Conservation (phyloP, 2,113 vertebrate genomes). For the Anser brachyrhynchus region DNA sequence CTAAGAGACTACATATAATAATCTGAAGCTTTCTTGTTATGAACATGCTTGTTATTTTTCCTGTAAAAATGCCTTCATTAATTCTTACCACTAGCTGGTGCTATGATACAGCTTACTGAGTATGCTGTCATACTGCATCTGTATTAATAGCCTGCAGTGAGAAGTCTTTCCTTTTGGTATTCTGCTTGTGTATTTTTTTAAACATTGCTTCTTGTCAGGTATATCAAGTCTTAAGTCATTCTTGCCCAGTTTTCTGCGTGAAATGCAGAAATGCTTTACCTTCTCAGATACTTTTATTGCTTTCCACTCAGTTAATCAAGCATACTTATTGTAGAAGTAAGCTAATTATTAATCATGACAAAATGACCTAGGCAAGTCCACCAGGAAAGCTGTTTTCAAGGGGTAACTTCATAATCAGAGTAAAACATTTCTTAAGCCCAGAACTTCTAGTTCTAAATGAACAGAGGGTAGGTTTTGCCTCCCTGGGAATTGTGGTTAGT, state of each 20-base stretch:
- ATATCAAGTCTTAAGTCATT: not conserved
- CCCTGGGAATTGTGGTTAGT: not conserved
- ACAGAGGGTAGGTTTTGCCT: not conserved
- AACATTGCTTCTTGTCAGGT: not conserved
- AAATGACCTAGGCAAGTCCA: not conserved
- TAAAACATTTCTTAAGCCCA: constrained; percentile 1
- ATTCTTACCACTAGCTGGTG: constrained; percentile 76
- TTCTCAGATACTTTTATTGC: not conserved
- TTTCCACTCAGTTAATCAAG: not conserved
- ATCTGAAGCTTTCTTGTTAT: not conserved
- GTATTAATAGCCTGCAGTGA: not conserved
- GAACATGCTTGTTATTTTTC: not conserved
- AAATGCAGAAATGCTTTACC: not conserved
- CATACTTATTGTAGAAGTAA: not conserved
- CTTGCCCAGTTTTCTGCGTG: not conserved
- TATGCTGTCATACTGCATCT: not conserved
- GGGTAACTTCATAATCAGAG: not conserved
- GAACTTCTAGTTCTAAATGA: not conserved
- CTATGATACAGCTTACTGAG: constrained; percentile 47
- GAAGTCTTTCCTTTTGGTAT: not conserved
- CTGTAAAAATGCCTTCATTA: not conserved
- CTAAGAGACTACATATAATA: not conserved
- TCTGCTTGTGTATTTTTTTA: not conserved
- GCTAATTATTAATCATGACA: constrained; percentile 11
- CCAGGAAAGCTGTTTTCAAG: not conserved